Conservation (phyloP, 2,888 invertebrate genomes). For the Dexiosoma caninum region DNA sequence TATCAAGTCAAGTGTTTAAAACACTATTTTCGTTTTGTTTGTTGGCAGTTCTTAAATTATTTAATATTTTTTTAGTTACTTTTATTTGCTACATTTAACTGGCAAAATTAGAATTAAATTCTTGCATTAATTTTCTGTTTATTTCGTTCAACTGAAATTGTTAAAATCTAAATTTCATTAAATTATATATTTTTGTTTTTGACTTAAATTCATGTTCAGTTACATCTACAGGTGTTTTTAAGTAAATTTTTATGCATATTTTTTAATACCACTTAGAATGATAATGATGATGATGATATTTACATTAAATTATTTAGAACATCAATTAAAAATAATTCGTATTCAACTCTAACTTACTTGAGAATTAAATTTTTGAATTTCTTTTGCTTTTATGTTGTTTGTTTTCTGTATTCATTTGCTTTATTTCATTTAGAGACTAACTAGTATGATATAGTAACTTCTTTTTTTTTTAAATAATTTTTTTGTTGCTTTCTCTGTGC, state of each 20-base stretch:
- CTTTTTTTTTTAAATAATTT: conserved; percentile 63
- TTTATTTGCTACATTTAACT: conserved; percentile 3
- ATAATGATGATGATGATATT: conserved; percentile 21
- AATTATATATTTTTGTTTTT: not conserved
- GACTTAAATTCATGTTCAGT: conserved; percentile 45
- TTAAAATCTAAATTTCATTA: conserved; percentile 1
- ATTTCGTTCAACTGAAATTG: conserved; percentile 20
- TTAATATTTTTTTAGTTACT: not conserved
- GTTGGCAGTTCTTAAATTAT: not conserved
- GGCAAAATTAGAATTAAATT: conserved; percentile 60
- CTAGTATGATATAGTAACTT: conserved; percentile 75
- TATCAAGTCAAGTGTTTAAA: conserved; percentile 43
- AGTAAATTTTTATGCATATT: not conserved
- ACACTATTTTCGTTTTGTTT: conserved; percentile 55
- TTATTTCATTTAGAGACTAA: conserved; percentile 66
- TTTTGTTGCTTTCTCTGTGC: conserved; percentile 25
- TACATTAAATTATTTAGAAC: conserved; percentile 33
- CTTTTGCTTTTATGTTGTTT: not conserved
- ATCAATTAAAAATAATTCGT: not conserved
- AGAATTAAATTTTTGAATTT: conserved; percentile 23
- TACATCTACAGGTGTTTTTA: conserved; percentile 36
- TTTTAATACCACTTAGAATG: conserved; percentile 2
- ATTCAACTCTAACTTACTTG: conserved; percentile 37
- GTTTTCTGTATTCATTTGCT: no score
- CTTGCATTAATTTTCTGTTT: conserved; percentile 36